phyloP scores from a whole-genome alignment of 2,113 vertebrate genomes.

The Oenanthe melanoleuca region DNA sequence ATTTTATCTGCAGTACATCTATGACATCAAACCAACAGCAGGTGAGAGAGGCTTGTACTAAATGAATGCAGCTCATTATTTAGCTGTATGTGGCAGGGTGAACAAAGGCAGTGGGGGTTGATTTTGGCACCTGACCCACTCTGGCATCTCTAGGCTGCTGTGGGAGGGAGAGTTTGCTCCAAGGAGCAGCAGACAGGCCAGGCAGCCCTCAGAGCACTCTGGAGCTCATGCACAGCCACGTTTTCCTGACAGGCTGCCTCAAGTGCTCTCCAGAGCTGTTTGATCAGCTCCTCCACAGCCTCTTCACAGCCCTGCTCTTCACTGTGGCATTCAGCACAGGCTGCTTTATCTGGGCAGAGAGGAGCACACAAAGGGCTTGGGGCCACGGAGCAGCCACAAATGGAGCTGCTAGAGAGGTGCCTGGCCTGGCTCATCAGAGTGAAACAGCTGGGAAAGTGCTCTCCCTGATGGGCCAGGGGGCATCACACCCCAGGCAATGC shows the following conservation, averaged over 20 bases:
- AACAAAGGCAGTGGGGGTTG: background rate
- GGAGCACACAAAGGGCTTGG: rapidly evolving
- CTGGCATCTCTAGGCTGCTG: background rate
- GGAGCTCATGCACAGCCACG: background rate
- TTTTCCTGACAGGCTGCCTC: slow-evolving; percentile 12
- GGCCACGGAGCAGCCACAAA: background rate
- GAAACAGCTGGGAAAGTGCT: background rate
- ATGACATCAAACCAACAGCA: background rate
- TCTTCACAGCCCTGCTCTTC: background rate
- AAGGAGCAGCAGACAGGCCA: background rate
- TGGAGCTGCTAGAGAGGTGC: background rate
- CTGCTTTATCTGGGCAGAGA: background rate
- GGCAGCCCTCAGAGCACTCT: background rate
- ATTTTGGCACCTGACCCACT: background rate
- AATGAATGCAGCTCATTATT: background rate
- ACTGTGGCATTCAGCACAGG: background rate
- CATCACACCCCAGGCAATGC: background rate
- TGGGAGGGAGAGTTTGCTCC: background rate
- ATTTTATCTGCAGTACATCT: background rate
- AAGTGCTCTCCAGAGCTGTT: slow-evolving; percentile 14
- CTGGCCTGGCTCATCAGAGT: background rate
- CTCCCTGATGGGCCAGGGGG: background rate
- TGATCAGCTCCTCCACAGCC: background rate
- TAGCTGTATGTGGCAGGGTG: background rate
- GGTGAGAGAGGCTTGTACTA: background rate